Evolutionary conservation across 2,113 vertebrate species (phyloP).

Genomic region (Lagopus leucura): DNA sequence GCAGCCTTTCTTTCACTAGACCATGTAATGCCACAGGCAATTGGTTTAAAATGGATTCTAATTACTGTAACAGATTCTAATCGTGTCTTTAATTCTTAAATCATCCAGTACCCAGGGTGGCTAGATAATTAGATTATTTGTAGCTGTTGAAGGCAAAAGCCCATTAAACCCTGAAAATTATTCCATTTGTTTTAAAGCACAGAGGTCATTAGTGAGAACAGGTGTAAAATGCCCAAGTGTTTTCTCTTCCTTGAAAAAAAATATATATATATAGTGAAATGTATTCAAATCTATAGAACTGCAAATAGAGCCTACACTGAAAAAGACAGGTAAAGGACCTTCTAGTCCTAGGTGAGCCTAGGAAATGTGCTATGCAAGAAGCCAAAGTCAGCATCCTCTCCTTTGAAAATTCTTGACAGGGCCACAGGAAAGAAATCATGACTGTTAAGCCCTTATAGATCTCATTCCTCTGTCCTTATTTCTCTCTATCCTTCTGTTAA

Average conservation of each 20-base stretch:
- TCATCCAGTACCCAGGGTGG: constrained; percentile 31
- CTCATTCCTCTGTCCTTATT: background rate
- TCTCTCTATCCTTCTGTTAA: background rate
- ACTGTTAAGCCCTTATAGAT: background rate
- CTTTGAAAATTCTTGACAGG: background rate
- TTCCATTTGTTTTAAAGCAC: constrained; percentile 50
- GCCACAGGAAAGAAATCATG: background rate
- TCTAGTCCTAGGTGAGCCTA: background rate
- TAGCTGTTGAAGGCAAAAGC: constrained; percentile 55
- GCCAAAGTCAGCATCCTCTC: background rate
- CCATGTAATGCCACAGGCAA: constrained; percentile 49
- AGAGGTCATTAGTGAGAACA: constrained; percentile 30
- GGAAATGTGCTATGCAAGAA: background rate
- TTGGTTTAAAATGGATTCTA: constrained; percentile 64
- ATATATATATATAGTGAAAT: background rate
- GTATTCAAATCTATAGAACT: background rate
- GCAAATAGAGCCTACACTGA: background rate
- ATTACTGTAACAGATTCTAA: constrained; percentile 70
- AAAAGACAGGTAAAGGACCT: background rate
- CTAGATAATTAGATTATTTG: constrained; percentile 65
- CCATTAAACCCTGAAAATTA: constrained; percentile 39
- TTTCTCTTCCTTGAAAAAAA: background rate
- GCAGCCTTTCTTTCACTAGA: constrained; percentile 31
- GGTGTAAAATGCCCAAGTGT: constrained; percentile 2
- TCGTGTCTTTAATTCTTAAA: constrained; percentile 61